phyloP scores from a whole-genome alignment of 1,140 invertebrate species.

The Saccostrea cuccullata region DNA sequence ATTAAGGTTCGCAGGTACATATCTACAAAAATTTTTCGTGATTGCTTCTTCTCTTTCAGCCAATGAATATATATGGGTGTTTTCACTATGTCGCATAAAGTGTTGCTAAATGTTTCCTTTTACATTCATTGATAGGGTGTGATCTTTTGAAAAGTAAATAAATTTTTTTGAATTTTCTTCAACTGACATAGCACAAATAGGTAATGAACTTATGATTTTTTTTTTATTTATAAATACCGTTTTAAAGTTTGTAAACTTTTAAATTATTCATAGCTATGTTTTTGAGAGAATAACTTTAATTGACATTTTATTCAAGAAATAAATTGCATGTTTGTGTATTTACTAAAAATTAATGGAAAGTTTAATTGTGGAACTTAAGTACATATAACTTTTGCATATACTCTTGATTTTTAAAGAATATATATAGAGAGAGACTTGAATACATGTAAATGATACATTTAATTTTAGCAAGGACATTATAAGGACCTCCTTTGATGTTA shows the following conservation, averaged over 20 bases:
- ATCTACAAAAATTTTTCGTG: not conserved
- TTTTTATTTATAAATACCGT: not conserved
- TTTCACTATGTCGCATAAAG: not conserved
- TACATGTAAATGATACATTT: no score
- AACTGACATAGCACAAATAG: not conserved
- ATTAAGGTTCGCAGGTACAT: not conserved
- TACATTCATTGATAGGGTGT: not conserved
- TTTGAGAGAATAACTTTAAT: not conserved
- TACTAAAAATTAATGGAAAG: no score
- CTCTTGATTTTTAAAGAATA: no score
- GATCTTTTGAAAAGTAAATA: not conserved
- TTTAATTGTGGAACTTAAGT: no score
- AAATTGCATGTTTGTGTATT: not conserved
- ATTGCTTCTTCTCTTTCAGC: not conserved
- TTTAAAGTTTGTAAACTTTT: not conserved
- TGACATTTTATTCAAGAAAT: not conserved
- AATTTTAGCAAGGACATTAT: no score
- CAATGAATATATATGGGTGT: not conserved
- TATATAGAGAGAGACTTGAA: no score
- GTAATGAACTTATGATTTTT: not conserved
- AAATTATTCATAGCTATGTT: not conserved
- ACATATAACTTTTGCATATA: no score
- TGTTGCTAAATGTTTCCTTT: not conserved
- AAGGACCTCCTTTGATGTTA: no score
- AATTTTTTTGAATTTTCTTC: not conserved